Evolutionary conservation across 1,140 invertebrate species (phyloP), one percentile per base, ranked within the genome.

Genomic region (Drosophila sp.): DNA sequence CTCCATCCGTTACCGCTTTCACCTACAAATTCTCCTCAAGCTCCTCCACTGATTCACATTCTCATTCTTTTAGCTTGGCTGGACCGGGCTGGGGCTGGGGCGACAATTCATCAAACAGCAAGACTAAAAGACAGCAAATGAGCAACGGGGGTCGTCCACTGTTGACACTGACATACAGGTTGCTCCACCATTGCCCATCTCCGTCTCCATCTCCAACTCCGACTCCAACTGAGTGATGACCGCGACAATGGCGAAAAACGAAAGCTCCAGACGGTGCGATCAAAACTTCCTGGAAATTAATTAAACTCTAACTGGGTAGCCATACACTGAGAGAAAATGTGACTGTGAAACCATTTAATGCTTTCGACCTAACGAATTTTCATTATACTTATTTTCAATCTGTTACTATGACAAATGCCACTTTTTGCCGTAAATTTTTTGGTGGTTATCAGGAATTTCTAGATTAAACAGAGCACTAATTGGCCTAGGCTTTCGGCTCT

Each of bases 91-190:
- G 17, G 17, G 61, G 66, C 55, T 35, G 71, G 70, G 69, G 80
- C 80, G 84, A 89, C 84, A 89, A 89, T 89, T 78, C 84, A 89
- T 89, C 84, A 89, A 89, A 82, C 84, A 84, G 84, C 84, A 78
- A 80, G 84, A 84, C 55, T 33, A 57, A 50, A 27, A 57, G 55
- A 32, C 72, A 83, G 83, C 70, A 79, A 72, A 56, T 67, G 66
- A 79, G 79, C 83, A 82, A 62, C 79, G 83, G 83, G 83, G 72
- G 82, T 79, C 79, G 76, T 56, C 61, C 63, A 56, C 61, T 86
- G 79, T 89, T 87, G 83, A 87, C 83, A 87, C 83, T 89, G 84
- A 86, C 83, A 82, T 87, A 89, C 47, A 76, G 70, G 75, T 60
- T 69, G 66, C 57, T 60, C 27, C 72, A 65, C 60, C 65, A 29